Evolutionary conservation across 2,113 vertebrate species (phyloP).

Genomic region (Sylvietta virens): DNA sequence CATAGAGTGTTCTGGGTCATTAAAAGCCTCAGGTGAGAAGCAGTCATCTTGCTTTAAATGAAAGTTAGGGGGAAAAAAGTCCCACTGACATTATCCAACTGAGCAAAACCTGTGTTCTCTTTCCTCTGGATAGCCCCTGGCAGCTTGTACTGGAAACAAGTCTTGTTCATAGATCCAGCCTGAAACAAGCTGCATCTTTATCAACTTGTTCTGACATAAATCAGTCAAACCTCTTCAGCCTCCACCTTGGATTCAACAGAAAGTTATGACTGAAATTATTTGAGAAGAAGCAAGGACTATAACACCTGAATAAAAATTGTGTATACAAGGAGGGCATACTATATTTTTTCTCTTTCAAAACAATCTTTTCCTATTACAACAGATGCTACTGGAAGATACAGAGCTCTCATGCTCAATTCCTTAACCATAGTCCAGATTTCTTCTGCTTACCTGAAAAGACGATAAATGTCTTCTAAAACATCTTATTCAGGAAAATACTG

Average conservation of each 20-base stretch:
- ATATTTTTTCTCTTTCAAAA: background rate
- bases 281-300: background rate
- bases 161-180: background rate
- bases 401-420: background rate
- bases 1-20: background rate
- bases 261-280: background rate
- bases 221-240: background rate
- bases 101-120: background rate
- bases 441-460: background rate
- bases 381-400: background rate
- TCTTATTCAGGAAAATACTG: background rate
- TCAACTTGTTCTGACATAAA: background rate
- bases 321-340: background rate
- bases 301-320: background rate
- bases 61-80: background rate
- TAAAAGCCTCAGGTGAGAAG: background rate
- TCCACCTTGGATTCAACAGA: background rate
- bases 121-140: background rate
- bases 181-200: background rate
- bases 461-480: background rate
- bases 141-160: background rate
- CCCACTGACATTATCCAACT: background rate
- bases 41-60: background rate
- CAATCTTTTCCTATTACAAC: background rate
- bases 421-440: background rate